These are phyloP conservation scores for Siphlonurus alternatus DNA, from an alignment of 2,888 invertebrate genomes.

Conservation along the genomic window DNA sequence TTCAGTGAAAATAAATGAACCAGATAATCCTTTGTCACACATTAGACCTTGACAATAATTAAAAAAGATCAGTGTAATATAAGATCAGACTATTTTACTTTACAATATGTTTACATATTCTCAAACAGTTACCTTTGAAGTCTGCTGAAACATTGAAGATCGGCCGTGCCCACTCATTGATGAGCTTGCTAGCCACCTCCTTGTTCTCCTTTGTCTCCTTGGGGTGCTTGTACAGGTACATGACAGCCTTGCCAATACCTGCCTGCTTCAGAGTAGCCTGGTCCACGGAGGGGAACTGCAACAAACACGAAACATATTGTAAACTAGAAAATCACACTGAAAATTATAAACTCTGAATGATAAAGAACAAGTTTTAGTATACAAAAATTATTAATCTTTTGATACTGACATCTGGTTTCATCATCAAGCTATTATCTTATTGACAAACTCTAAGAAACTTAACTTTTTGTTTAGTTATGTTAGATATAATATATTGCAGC, in stretches of 20 bases:
- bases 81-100: background rate
- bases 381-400: background rate
- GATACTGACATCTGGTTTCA: background rate
- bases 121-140: conserved; percentile 41
- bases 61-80: background rate
- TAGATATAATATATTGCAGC: too few species aligned
- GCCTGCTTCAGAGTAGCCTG: conserved; percentile 84
- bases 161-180: conserved; percentile 95
- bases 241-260: conserved; percentile 96
- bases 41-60: too few species aligned
- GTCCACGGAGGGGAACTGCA: conserved; percentile 74
- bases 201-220: conserved; percentile 88
- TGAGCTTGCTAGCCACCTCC: conserved; percentile 76
- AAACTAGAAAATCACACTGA: background rate
- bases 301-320: conserved; percentile 16
- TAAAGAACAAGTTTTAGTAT: conserved; percentile 5
- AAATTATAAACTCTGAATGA: background rate
- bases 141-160: conserved; percentile 92
- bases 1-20: too few species aligned
- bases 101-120: conserved; percentile 3
- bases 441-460: too few species aligned
- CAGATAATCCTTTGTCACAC: background rate
- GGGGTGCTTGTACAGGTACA: conserved; percentile 98
- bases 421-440: too few species aligned
- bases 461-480: too few species aligned